Evolutionary conservation across 2,797 vertebrate genomes (phyloP).

Genomic region (Hoplostethus atlanticus): DNA sequence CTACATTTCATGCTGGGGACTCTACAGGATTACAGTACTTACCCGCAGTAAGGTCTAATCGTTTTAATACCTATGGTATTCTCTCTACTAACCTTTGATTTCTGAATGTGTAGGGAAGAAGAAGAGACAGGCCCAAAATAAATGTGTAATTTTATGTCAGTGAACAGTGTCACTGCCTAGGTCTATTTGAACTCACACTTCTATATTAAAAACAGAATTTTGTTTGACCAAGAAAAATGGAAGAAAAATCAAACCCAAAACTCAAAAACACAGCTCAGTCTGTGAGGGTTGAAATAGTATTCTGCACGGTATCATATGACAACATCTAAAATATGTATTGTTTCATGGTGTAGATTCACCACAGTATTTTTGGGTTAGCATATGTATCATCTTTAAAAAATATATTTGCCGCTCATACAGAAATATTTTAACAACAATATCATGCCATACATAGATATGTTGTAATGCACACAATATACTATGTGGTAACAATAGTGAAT

Average conservation of each 20-base stretch:
- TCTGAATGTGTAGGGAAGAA: constrained; percentile 89
- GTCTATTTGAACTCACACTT: constrained; percentile 45
- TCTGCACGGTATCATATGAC: constrained; percentile 26
- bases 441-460: neutral
- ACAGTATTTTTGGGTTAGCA: constrained; percentile 32
- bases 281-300: constrained; percentile 2
- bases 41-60: constrained; percentile 86
- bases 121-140: constrained; percentile 88
- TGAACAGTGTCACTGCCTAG: constrained; percentile 61
- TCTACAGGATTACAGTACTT: constrained; percentile 85
- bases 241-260: constrained; percentile 5
- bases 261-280: constrained; percentile 11
- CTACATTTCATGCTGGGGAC: constrained; percentile 85
- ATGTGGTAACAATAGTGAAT: neutral
- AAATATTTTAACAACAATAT: neutral
- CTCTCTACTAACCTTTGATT: constrained; percentile 89
- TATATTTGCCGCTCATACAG: constrained; percentile 21
- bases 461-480: neutral
- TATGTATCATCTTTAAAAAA: constrained; percentile 20
- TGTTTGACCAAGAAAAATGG: neutral
- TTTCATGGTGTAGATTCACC: constrained; percentile 45
- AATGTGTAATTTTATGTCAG: constrained; percentile 76
- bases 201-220: constrained; percentile 24
- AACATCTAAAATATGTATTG: constrained; percentile 37
- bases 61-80: constrained; percentile 83